phyloP scores from a whole-genome alignment of 2,113 vertebrate genomes.

The Echinops telfairi region DNA sequence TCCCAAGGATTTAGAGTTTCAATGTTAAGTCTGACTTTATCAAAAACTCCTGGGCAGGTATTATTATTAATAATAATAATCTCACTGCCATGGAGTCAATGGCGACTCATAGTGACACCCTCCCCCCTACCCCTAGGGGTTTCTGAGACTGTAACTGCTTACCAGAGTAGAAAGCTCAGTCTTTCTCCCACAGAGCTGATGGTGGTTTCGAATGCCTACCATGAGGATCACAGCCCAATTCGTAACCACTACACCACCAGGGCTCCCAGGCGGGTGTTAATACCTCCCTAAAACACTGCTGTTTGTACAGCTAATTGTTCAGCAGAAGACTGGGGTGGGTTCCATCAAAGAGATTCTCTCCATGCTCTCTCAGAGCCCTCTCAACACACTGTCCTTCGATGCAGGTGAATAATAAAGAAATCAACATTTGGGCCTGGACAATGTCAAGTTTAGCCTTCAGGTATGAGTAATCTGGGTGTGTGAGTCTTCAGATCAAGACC shows the following conservation, averaged over 20 bases:
- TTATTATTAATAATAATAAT: too few species aligned
- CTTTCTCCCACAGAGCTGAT: too few species aligned
- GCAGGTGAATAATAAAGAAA: not conserved
- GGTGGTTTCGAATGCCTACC: too few species aligned
- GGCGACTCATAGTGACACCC: too few species aligned
- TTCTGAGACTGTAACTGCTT: too few species aligned
- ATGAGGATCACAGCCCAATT: too few species aligned
- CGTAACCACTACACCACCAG: too few species aligned
- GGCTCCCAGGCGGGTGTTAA: too few species aligned
- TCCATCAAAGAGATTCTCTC: not conserved
- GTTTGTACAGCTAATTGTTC: not conserved
- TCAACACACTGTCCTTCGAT: not conserved
- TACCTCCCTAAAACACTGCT: too few species aligned
- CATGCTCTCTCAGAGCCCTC: not conserved
- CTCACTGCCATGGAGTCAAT: too few species aligned
- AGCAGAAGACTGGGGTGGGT: not conserved
- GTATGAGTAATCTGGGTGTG: not conserved
- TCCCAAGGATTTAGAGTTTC: not conserved
- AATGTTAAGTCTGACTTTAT: not conserved
- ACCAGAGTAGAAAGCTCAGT: too few species aligned
- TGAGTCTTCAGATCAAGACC: not conserved
- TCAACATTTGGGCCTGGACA: not conserved
- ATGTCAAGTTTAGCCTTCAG: not conserved
- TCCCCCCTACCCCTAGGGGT: too few species aligned
- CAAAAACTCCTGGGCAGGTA: not conserved